phyloP scores from a whole-genome alignment of 2,888 invertebrate genomes.

The Clostera curtula region DNA sequence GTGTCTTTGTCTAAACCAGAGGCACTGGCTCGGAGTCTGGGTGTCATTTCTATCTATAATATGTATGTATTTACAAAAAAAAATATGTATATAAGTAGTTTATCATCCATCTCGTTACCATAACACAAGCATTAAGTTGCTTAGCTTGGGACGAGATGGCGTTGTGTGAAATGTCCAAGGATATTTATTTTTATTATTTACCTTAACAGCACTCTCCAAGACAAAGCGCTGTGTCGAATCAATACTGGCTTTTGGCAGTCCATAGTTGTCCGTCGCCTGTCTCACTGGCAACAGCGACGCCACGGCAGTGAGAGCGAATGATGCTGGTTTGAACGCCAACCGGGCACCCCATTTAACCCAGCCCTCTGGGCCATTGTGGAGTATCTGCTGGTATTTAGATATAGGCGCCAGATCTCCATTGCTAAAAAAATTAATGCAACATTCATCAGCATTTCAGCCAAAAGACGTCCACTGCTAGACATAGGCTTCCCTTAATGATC shows the following conservation, averaged over 20 bases:
- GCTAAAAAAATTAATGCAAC: conserved; percentile 37
- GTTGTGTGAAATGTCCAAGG: too few relatives aligned
- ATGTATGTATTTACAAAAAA: too few relatives aligned
- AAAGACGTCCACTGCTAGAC: too few relatives aligned
- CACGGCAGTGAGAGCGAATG: conserved; percentile 52
- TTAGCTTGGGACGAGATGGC: too few relatives aligned
- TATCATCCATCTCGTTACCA: too few relatives aligned
- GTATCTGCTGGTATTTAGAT: conserved; percentile 57
- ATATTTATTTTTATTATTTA: conserved; percentile 15
- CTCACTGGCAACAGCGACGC: conserved; percentile 44
- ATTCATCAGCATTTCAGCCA: too few relatives aligned
- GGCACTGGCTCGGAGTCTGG: too few relatives aligned
- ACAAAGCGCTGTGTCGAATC: conserved; percentile 59
- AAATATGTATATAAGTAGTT: too few relatives aligned
- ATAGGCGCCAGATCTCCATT: conserved; percentile 49
- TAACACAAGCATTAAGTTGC: too few relatives aligned
- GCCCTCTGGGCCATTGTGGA: conserved; percentile 57
- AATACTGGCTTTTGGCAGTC: conserved; percentile 56
- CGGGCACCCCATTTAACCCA: conserved; percentile 64
- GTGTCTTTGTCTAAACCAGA: too few relatives aligned
- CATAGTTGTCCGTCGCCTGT: conserved; percentile 47
- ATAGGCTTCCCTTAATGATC: too few relatives aligned
- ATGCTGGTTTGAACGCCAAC: conserved; percentile 56
- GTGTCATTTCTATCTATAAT: too few relatives aligned
- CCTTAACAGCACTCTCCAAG: conserved; percentile 55